These are phyloP conservation scores for Phenacoccus solenopsis DNA, from an alignment of 1,140 invertebrate species.

Conservation along the genomic window DNA sequence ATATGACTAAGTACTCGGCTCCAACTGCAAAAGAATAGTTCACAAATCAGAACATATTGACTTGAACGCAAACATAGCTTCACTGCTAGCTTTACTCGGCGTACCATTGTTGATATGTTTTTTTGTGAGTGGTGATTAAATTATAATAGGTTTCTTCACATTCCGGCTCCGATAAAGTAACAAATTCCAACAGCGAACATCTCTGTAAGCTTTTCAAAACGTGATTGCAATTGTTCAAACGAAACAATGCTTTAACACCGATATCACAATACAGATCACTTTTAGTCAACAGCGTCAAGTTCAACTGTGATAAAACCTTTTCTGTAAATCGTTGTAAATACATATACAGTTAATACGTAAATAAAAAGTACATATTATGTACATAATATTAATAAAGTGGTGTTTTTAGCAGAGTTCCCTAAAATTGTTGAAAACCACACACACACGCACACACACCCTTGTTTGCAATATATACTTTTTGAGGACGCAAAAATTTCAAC, in stretches of 20 bases:
- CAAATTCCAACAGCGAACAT: constrained; percentile 65
- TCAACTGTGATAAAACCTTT: constrained; percentile 73
- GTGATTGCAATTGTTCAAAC: constrained; percentile 87
- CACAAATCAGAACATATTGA: not conserved
- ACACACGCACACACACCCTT: too few species aligned
- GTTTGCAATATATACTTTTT: too few species aligned
- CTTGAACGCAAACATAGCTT: not conserved
- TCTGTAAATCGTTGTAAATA: constrained; percentile 40
- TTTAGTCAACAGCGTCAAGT: constrained; percentile 67
- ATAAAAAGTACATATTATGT: constrained; percentile 14
- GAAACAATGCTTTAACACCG: constrained; percentile 70
- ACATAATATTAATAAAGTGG: not conserved
- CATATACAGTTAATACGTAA: not conserved
- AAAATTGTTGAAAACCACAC: not conserved
- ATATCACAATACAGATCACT: constrained; percentile 69
- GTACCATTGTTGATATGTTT: constrained; percentile 61
- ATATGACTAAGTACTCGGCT: constrained; percentile 66
- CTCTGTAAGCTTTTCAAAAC: constrained; percentile 77
- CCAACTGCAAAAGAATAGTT: constrained; percentile 48
- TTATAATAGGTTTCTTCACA: constrained; percentile 72
- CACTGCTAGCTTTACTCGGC: not conserved
- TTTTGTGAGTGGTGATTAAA: constrained; percentile 66
- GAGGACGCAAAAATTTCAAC: too few species aligned
- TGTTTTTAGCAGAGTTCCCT: not conserved
- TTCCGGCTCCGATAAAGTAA: constrained; percentile 62